Evolutionary conservation across 1,140 invertebrate species (phyloP), one percentile per base, ranked within the genome.

Genomic region (Hyles vespertilio): DNA sequence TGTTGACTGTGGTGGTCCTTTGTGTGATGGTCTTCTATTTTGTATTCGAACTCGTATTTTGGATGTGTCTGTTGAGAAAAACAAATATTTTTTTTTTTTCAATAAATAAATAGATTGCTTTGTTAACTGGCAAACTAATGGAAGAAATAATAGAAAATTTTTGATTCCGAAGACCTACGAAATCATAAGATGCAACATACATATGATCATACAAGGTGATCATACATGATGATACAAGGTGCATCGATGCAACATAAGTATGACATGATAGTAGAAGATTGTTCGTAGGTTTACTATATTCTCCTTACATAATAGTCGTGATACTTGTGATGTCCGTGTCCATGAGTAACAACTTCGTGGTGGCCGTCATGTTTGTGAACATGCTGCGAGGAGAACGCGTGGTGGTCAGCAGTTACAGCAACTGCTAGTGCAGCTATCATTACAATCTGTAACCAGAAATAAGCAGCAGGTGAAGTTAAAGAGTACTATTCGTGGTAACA

Each of bases 21-120:
- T 33, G 69, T 69, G 61, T 91, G 90, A 3, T 70, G 72, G 69
- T 79, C 89, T 49, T 72, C 78, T 64, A 90, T 89, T 59, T 70
- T 67, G 51, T 66, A 66, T 11, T 54, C 52, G 22, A 54, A 54
- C 5, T 54, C 36, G 52, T 44, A 54, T 54, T 54, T 54, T 5
- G 52, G 52, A 12, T 54, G 52, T 2, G 52, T 54, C 52, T 53
- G 47, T 10, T 5, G 11, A 48, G 5, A 48, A 5, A 0, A 1
- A 32, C 3, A 33, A 22, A 22, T 22, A 22, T 22, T 22, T 22
- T 1, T 22, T 1, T 22, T 22, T 22, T 22, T 0, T 22, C 22
- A 22, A 22, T 22, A 22, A 22, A 22, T 22, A 2, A 22, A 22
- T 22, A 0, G 0, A 22, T 22, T 22, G 22, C 22, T 22, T 22